Conservation (phyloP, 2,888 invertebrate genomes). For the Heliconius ethilla region DNA sequence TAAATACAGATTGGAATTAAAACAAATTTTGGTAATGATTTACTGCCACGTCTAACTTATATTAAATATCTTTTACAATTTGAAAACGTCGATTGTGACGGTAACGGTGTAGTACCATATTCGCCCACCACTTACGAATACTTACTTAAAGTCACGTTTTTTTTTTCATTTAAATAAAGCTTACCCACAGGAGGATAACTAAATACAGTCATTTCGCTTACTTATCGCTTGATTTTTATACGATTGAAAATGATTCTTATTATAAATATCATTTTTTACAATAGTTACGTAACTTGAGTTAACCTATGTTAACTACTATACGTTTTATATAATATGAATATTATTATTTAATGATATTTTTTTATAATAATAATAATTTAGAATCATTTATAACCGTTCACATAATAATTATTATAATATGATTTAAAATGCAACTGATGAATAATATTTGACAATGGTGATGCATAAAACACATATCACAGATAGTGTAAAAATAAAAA, state of each 20-base stretch:
- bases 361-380: slow-evolving; percentile 7
- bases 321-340: not conserved
- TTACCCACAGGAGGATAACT: slow-evolving; percentile 14
- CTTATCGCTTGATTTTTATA: not conserved
- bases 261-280: slow-evolving; percentile 3
- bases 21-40: slow-evolving; percentile 50
- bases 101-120: slow-evolving; percentile 61
- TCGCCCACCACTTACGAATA: slow-evolving; percentile 47
- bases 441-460: slow-evolving; percentile 39
- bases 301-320: not conserved
- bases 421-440: slow-evolving; percentile 32
- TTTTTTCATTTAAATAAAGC: slow-evolving; percentile 23
- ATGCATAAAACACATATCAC: slow-evolving; percentile 69
- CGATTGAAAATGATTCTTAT: slow-evolving; percentile 22
- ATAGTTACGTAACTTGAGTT: not conserved
- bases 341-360: slow-evolving; percentile 29
- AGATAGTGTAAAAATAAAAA: slow-evolving; percentile 74
- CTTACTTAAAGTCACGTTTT: slow-evolving; percentile 34
- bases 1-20: slow-evolving; percentile 61
- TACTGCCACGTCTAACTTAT: slow-evolving; percentile 67
- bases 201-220: slow-evolving; percentile 21
- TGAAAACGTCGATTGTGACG: slow-evolving; percentile 53
- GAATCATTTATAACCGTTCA: slow-evolving; percentile 37
- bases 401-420: slow-evolving; percentile 23
- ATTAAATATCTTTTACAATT: slow-evolving; percentile 50